Conservation (phyloP, 2,797 vertebrate genomes). For the Pelodytes ibericus region DNA sequence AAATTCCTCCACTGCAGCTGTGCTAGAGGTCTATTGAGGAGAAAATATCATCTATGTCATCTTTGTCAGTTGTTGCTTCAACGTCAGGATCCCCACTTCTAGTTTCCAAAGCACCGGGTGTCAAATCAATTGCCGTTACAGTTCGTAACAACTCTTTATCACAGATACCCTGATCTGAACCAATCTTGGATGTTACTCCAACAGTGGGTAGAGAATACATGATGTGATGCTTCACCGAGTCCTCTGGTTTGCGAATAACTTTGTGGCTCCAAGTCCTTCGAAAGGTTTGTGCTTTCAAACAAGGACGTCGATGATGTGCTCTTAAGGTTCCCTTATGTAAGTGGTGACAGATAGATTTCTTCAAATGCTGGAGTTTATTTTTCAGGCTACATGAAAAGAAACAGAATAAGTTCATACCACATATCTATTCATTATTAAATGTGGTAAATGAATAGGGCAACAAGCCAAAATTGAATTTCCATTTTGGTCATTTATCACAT, state of each 20-base stretch:
- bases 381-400: conserved; percentile 26
- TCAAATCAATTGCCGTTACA: neutral
- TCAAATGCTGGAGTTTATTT: conserved; percentile 32
- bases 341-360: conserved; percentile 42
- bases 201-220: conserved; percentile 21
- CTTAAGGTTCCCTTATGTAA: conserved; percentile 12
- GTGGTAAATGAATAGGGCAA: too few species aligned
- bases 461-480: too few species aligned
- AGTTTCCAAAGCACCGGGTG: neutral
- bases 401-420: neutral
- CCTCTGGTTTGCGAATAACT: conserved; percentile 13
- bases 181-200: neutral
- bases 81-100: neutral
- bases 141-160: conserved; percentile 3
- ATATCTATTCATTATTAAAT: too few species aligned
- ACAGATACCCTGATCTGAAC: conserved; percentile 13
- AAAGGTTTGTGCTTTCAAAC: conserved; percentile 20
- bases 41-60: conserved; percentile 55
- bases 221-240: neutral
- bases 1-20: too few species aligned
- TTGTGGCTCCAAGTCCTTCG: conserved; percentile 4
- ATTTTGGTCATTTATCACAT: too few species aligned
- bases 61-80: neutral
- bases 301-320: neutral
- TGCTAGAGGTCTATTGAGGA: conserved; percentile 45